Percentiles rank a stretch among this genome's conserved stretches.
Conservation (phyloP, 1,140 invertebrate genomes). For the Drosophila burlai region DNA sequence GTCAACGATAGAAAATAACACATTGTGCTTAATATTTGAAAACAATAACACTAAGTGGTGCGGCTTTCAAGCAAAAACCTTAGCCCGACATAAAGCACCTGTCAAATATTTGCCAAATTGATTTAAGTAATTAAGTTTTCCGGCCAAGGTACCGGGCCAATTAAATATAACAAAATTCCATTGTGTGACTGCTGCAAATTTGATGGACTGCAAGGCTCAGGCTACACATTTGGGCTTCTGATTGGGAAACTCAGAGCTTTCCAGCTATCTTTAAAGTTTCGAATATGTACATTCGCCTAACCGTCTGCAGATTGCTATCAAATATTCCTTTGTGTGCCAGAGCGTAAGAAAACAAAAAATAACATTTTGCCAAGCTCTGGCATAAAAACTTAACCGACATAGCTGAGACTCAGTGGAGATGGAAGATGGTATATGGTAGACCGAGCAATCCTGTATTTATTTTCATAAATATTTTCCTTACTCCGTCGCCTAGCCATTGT, state of each 20-base stretch:
- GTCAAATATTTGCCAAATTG: constrained; percentile 27
- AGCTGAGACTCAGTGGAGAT: constrained; percentile 15
- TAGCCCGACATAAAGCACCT: neutral
- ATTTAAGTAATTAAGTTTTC: constrained; percentile 21
- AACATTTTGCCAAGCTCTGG: constrained; percentile 40
- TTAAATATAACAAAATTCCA: constrained; percentile 7
- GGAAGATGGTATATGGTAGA: constrained; percentile 8
- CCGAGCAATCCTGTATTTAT: constrained; percentile 40
- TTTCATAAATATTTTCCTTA: constrained; percentile 52
- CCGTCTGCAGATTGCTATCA: constrained; percentile 62
- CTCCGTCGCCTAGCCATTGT: constrained; percentile 24
- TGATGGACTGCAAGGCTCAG: neutral
- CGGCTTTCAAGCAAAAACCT: neutral
- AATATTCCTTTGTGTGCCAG: constrained; percentile 44
- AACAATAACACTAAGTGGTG: neutral
- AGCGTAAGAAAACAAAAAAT: constrained; percentile 55
- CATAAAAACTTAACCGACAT: constrained; percentile 56
- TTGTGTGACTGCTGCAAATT: neutral
- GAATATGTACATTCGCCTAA: constrained; percentile 23
- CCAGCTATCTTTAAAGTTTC: constrained; percentile 33
- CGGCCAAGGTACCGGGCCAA: neutral
- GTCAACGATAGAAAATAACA: neutral
- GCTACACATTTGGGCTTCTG: neutral
- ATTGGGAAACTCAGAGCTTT: constrained; percentile 7
- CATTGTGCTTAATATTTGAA: constrained; percentile 1